phyloP scores from a whole-genome alignment of 2,888 invertebrate genomes.

The Apodemia duryi region DNA sequence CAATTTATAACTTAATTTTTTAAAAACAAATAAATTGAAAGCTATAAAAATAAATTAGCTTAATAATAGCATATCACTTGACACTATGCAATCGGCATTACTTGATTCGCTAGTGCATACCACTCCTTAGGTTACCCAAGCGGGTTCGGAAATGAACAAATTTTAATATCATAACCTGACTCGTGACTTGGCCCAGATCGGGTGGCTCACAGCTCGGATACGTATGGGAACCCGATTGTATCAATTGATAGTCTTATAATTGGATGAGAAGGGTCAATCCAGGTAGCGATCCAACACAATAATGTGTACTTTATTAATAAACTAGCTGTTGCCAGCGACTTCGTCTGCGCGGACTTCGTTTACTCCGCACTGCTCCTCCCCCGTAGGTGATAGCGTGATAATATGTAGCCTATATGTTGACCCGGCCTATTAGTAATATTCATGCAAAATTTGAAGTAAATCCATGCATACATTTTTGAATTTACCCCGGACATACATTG shows the following conservation, averaged over 20 bases:
- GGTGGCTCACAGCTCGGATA: slow-evolving; percentile 19
- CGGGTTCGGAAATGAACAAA: slow-evolving; percentile 54
- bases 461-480: too few species aligned
- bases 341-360: too few species aligned
- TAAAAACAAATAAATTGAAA: too few species aligned
- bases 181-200: slow-evolving; percentile 47
- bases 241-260: slow-evolving; percentile 19
- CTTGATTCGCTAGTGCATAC: slow-evolving; percentile 30
- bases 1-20: too few species aligned
- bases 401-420: too few species aligned
- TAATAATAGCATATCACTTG: not conserved
- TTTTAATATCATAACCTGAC: slow-evolving; percentile 62
- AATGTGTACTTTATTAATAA: not conserved
- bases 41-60: too few species aligned
- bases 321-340: too few species aligned
- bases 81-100: not conserved
- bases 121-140: slow-evolving; percentile 56
- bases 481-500: too few species aligned
- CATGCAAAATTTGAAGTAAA: too few species aligned
- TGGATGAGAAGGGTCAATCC: slow-evolving; percentile 19
- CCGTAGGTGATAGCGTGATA: too few species aligned
- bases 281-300: not conserved
- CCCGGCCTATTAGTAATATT: too few species aligned
- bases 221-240: slow-evolving; percentile 31
- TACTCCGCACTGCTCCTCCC: too few species aligned